Base-by-base conservation (phyloP, 2,888 invertebrate species). In the Athripsodes cinereus region DNA sequence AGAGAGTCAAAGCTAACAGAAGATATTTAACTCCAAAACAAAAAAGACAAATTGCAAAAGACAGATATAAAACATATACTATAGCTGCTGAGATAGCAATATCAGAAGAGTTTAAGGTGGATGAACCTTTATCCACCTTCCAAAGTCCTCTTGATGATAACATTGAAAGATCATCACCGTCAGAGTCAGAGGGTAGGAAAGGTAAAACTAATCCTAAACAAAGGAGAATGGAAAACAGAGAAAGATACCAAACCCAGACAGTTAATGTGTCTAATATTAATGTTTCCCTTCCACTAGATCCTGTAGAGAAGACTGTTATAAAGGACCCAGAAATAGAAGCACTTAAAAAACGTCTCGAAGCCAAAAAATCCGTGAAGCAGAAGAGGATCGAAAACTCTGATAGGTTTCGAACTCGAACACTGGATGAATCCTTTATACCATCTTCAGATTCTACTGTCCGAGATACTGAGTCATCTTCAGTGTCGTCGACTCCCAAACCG, bases 51-150 rank as follows among this genome's bases (percentile, higher is more conserved):
- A 71, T 86, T 35, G 83, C 86, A 1, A 88, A 89, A 68, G 90
- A 92, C 66, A 82, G 92, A 60, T 91, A 86, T 69, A 88, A 86
- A 69, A 92, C 92, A 0, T 92, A 92, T 68, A 91, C 90, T 0
- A 88, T 92, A 44, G 85, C 84, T 0, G 85, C 81, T 1, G 81
- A 80, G 59, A 73, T 84, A 46, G 60, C 60, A 10, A 59, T 59
- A 26, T 49, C 48, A 31, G 60, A 60, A 47, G 60, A 60, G 46
- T 53, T 53, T 21, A 50, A 34, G 13, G 56, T 35, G 22, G 21
- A 49, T 22, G 22, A 20, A 1, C 56, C 56, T 22, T 18, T 19
- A 16, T 21, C 21, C 16, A 16, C 19, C 18, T 18, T 26, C n/a
- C 18, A 22, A 5, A 18, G 2, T 11, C n/a, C 31, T 22, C 11